Percentiles rank a stretch among this genome's conserved stretches.
Evolutionary conservation across 2,113 vertebrate genomes (phyloP).

Genomic region (Dascyllus trimaculatus): DNA sequence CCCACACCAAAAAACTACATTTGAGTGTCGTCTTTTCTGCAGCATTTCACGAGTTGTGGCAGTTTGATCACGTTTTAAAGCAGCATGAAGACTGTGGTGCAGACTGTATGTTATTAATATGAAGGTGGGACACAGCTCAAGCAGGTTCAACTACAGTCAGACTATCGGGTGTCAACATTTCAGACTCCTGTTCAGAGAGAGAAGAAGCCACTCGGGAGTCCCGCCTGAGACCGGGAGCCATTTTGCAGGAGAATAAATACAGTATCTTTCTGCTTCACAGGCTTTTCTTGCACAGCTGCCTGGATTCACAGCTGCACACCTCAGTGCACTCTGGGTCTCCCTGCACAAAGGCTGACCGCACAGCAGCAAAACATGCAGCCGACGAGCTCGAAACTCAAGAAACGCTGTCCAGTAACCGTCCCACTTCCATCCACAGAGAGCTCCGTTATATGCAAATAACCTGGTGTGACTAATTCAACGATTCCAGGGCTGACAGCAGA

Average conservation of each 20-base stretch:
- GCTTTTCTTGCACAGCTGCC: conserved; percentile 48
- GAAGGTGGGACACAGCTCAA: background rate
- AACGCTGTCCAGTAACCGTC: background rate
- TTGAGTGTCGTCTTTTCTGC: no score
- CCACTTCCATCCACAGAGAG: conserved; percentile 8
- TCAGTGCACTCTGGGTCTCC: conserved; percentile 34
- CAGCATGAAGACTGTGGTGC: background rate
- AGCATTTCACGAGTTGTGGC: no score
- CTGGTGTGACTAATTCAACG: no score
- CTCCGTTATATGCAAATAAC: no score
- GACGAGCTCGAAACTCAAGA: conserved; percentile 17
- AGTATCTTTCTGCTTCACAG: conserved; percentile 61
- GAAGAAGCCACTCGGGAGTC: conserved; percentile 38
- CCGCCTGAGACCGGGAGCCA: conserved; percentile 55
- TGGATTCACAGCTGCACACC: conserved; percentile 47
- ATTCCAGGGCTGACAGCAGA: no score
- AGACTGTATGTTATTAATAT: background rate
- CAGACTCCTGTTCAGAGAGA: conserved; percentile 43
- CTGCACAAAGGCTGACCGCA: conserved; percentile 15
- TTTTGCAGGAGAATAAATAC: conserved; percentile 61
- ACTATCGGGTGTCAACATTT: conserved; percentile 42
- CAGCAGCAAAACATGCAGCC: conserved; percentile 26
- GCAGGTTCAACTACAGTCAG: background rate
- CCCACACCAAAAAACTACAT: background rate
- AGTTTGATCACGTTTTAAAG: background rate